Conservation (phyloP, 2,888 invertebrate species). For the Lasioglossum oenotherae region DNA sequence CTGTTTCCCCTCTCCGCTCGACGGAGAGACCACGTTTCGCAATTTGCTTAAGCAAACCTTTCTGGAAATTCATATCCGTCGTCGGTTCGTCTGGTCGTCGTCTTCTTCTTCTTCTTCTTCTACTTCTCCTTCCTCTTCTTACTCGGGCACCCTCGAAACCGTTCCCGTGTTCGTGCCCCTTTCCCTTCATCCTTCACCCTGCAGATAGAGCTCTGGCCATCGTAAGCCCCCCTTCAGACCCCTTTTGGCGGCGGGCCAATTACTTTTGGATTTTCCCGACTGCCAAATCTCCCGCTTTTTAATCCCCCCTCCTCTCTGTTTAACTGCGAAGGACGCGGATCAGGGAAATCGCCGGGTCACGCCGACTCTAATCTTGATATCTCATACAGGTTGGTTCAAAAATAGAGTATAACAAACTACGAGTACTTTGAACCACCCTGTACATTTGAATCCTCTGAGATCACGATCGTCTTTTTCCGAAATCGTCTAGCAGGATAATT, state of each 20-base stretch:
- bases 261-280: conserved; percentile 42
- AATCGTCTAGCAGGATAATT: background rate
- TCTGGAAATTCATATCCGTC: conserved; percentile 77
- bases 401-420: background rate
- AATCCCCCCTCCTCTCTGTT: conserved; percentile 13
- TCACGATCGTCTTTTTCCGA: background rate
- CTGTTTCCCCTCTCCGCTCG: background rate
- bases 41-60: conserved; percentile 80
- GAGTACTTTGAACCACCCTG: background rate
- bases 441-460: background rate
- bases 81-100: conserved; percentile 29
- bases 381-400: background rate
- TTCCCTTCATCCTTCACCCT: background rate
- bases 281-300: conserved; percentile 11
- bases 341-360: background rate
- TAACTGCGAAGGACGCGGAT: background rate
- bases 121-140: conserved; percentile 16
- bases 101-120: background rate
- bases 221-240: background rate
- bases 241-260: conserved; percentile 23
- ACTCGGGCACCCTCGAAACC: conserved; percentile 14
- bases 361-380: background rate
- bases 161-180: background rate
- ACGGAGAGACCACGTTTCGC: conserved; percentile 67
- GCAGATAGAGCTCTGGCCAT: background rate